Evolutionary conservation across 2,888 invertebrate species (phyloP).

Genomic region (Phyto melanocephala): DNA sequence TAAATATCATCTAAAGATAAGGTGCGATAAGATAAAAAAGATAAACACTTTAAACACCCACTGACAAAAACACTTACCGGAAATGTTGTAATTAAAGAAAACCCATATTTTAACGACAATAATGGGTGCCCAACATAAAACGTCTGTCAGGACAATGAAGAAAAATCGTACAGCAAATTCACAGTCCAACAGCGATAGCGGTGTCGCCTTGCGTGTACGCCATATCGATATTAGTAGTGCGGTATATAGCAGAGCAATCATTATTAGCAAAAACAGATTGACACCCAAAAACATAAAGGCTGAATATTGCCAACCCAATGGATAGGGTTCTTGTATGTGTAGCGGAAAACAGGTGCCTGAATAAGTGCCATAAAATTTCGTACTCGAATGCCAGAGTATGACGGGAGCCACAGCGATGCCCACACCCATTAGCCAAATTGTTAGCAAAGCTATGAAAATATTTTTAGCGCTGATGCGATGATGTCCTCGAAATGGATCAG

Average conservation of each 20-base stretch:
- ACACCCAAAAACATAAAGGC: conserved; percentile 85
- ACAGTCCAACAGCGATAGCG: conserved; percentile 81
- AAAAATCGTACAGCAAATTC: conserved; percentile 84
- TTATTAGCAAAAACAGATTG: conserved; percentile 81
- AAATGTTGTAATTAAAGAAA: conserved; percentile 80
- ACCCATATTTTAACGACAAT: conserved; percentile 83
- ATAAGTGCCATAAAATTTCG: conserved; percentile 82
- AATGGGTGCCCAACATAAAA: conserved; percentile 86
- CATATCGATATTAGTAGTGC: conserved; percentile 83
- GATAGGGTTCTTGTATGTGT: conserved; percentile 84
- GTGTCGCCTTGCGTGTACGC: conserved; percentile 82
- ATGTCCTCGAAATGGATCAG: conserved; percentile 81
- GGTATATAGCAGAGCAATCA: conserved; percentile 82
- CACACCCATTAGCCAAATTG: conserved; percentile 83
- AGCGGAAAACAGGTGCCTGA: conserved; percentile 86
- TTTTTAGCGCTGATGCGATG: conserved; percentile 80
- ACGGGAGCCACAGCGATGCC: conserved; percentile 83
- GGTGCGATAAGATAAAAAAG: neutral
- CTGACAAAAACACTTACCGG: conserved; percentile 78
- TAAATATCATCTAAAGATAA: conserved; percentile 81
- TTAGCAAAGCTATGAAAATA: conserved; percentile 80
- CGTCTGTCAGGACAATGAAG: conserved; percentile 85
- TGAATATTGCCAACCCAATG: conserved; percentile 86
- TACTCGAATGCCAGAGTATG: conserved; percentile 81
- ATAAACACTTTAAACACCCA: neutral